Base-by-base conservation (phyloP, 2,888 invertebrate species). In the Flabesymbios commensalis region DNA sequence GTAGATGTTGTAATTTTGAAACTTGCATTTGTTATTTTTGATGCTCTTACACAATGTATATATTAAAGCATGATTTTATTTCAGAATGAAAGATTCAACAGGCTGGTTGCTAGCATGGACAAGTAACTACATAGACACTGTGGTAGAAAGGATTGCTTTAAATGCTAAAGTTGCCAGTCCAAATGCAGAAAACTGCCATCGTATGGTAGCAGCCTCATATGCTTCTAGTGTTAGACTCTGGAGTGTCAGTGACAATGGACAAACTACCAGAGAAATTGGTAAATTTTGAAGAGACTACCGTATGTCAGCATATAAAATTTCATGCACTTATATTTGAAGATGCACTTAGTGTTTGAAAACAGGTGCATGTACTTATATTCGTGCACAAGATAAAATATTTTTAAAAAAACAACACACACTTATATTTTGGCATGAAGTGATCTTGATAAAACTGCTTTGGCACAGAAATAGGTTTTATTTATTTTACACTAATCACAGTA, bases 81-180 rank as follows among this genome's bases (percentile, higher is more conserved):
- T 47, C 66, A 87, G 96, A 78, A 88, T 97, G 77, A 96, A 95
- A 83, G 97, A 98, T 83, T 93, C 94, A 0, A 92, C 92, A 71
- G 97, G 97, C 4, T 98, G 97, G 97, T 94, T 94, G 78, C 88
- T 92, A 75, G 90, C 92, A 10, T 97, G 96, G 84, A 94, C 93
- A 58, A 94, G 95, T 67, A 92, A 94, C 0, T 90, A 93, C 67
- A 91, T 96, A 77, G 94, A 94, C 74, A 88, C 89, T 2, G 88
- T 89, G 14, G 93, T 98, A 72, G 94, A 95, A 79, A 87, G 95
- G 61, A 91, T 97, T 72, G 96, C 97, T 0, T 88, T 97, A 68
- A 94, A 95, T 74, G 85, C 86, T 51, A 86, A 86, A 68, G 82
- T 85, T 62, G 72, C 79, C 67, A 74, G 75, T 42, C 76, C 78